These are phyloP conservation scores for Acridotheres tristis DNA, from an alignment of 2,797 vertebrate genomes.

Conservation along the genomic window DNA sequence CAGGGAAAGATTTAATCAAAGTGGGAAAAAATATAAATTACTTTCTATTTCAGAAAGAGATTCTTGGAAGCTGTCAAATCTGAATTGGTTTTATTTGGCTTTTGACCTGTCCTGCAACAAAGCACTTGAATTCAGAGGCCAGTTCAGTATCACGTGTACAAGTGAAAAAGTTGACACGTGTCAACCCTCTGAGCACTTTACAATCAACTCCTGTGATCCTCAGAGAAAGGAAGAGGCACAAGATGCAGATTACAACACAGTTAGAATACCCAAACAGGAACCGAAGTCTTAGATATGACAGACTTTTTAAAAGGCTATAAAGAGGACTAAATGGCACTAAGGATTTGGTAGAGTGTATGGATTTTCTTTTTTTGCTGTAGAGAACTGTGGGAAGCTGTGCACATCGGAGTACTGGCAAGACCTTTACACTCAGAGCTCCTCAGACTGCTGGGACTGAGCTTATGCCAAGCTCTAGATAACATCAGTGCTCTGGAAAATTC, in stretches of 20 bases:
- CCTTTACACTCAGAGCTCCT: neutral
- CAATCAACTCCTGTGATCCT: neutral
- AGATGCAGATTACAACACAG: neutral
- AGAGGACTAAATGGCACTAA: neutral
- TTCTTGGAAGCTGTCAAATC: slow-evolving; percentile 33
- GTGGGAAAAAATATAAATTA: slow-evolving; percentile 32
- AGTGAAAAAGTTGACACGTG: neutral
- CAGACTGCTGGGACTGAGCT: neutral
- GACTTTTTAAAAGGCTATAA: neutral
- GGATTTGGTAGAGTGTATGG: neutral
- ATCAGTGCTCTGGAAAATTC: neutral
- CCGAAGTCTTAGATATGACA: neutral
- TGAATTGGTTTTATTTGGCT: slow-evolving; percentile 51
- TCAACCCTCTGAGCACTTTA: neutral
- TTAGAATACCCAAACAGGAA: neutral
- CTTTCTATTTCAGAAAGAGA: slow-evolving; percentile 14
- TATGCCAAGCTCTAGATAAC: neutral
- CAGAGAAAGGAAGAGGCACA: neutral
- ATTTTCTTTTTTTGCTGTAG: neutral
- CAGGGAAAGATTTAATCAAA: slow-evolving; percentile 40
- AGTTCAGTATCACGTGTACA: neutral
- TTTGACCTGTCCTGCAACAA: slow-evolving; percentile 35
- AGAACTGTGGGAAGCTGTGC: neutral
- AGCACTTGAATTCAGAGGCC: neutral
- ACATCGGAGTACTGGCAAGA: neutral